Evolutionary conservation across 53 echinoderm and acorn worm genomes (phyloP).

Genomic region (Patiria pectinifera): DNA sequence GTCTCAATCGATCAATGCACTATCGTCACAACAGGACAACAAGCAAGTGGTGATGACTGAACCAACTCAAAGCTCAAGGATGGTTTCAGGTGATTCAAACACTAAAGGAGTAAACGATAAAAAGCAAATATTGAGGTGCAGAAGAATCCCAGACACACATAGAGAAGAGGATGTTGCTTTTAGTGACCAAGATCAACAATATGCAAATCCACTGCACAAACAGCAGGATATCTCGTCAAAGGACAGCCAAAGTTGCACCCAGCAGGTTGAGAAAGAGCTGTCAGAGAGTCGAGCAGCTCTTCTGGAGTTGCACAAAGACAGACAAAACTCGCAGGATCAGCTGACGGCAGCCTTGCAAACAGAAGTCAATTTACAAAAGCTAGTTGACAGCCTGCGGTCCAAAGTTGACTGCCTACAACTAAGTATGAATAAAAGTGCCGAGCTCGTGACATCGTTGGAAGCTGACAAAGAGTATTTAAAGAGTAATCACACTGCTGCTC

Average conservation of each 20-base stretch:
- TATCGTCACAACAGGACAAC: not conserved
- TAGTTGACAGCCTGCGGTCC: slow-evolving; percentile 20
- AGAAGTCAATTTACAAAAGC: slow-evolving; percentile 42
- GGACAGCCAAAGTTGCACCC: not conserved
- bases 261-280: slow-evolving; percentile 9
- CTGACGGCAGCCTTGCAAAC: slow-evolving; percentile 28
- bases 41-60: not conserved
- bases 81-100: not conserved
- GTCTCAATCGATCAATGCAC: not conserved
- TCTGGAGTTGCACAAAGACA: slow-evolving; percentile 19
- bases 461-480: slow-evolving; percentile 25
- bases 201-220: too few relatives aligned
- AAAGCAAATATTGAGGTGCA: not conserved
- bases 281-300: slow-evolving; percentile 15
- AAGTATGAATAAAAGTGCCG: slow-evolving; percentile 9
- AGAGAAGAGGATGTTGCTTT: not conserved
- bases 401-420: slow-evolving; percentile 28
- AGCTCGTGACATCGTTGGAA: slow-evolving; percentile 12
- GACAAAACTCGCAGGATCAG: slow-evolving; percentile 20
- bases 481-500: not conserved
- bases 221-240: not conserved
- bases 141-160: not conserved
- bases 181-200: not conserved
- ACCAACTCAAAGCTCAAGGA: not conserved
- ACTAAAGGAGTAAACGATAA: not conserved